Evolutionary conservation across 1,140 invertebrate species (phyloP).

Genomic region (Leptinotarsa lineolata): DNA sequence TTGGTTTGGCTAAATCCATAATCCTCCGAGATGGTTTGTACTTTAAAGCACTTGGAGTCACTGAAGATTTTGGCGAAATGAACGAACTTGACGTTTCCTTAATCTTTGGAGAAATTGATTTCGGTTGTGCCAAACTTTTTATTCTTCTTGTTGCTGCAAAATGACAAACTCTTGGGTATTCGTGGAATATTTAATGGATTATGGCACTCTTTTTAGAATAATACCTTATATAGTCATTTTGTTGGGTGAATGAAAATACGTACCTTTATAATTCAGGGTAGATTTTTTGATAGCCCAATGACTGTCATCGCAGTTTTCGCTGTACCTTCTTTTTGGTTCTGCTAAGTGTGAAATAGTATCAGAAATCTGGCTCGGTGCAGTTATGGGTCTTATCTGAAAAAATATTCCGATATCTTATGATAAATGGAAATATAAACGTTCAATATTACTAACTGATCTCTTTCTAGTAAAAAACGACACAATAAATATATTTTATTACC

Average conservation of each 20-base stretch:
- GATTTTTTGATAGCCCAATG: constrained; percentile 17
- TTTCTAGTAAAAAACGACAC: too few relatives aligned
- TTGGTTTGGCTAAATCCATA: constrained; percentile 57
- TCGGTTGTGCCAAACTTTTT: constrained; percentile 20
- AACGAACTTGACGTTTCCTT: neutral
- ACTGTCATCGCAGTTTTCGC: neutral
- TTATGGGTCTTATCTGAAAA: neutral
- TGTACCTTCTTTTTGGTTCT: neutral
- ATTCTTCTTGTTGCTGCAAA: constrained; percentile 21
- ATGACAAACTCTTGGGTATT: too few relatives aligned
- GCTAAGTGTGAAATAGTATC: constrained; percentile 5
- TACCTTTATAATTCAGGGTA: constrained; percentile 26
- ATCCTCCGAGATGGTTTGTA: constrained; percentile 58
- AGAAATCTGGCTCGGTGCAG: neutral
- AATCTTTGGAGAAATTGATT: neutral
- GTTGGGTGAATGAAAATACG: neutral
- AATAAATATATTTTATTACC: neutral
- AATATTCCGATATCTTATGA: too few relatives aligned
- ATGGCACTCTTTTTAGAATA: too few relatives aligned
- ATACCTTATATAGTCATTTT: too few relatives aligned
- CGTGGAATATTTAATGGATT: too few relatives aligned
- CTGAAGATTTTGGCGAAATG: neutral
- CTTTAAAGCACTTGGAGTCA: constrained; percentile 52
- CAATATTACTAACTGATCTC: too few relatives aligned
- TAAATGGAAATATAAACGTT: too few relatives aligned